phyloP scores from a whole-genome alignment of 2,113 vertebrate genomes.

The Gallinago paraguaiae region DNA sequence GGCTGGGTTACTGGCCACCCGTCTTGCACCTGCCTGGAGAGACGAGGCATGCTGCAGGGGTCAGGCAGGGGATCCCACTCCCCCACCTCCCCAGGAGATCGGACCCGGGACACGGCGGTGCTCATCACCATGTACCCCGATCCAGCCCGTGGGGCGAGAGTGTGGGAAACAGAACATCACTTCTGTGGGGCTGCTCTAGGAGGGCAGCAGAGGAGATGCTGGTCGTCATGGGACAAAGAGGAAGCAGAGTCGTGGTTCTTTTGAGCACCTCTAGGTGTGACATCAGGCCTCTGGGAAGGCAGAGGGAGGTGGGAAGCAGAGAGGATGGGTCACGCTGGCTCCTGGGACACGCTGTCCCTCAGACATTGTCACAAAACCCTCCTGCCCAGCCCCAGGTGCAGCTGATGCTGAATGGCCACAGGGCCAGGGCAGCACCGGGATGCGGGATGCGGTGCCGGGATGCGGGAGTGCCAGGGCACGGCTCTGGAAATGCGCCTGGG shows the following conservation, averaged over 20 bases:
- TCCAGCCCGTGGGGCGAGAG: fast-evolving
- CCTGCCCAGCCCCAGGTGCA: not conserved
- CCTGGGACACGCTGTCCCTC: not conserved
- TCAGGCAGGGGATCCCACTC: not conserved
- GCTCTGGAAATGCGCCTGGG: fast-evolving
- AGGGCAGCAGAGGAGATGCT: not conserved
- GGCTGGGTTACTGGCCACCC: fast-evolving
- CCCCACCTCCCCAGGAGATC: fast-evolving
- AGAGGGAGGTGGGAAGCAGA: not conserved
- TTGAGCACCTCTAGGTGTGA: not conserved
- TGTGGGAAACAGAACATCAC: fast-evolving
- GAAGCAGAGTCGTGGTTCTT: fast-evolving
- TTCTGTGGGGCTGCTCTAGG: not conserved
- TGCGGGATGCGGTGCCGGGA: fast-evolving
- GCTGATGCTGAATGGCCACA: fast-evolving
- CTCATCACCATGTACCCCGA: fast-evolving
- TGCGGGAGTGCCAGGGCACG: not conserved
- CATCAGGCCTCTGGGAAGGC: not conserved
- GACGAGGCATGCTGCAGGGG: fast-evolving
- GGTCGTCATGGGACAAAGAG: not conserved
- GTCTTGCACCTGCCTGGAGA: fast-evolving
- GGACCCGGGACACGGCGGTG: fast-evolving
- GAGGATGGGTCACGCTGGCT: not conserved
- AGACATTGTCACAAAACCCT: not conserved
- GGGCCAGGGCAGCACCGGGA: not conserved